Conservation (phyloP, 2,113 vertebrate genomes). For the Stomatorhinus ivindoensis region DNA sequence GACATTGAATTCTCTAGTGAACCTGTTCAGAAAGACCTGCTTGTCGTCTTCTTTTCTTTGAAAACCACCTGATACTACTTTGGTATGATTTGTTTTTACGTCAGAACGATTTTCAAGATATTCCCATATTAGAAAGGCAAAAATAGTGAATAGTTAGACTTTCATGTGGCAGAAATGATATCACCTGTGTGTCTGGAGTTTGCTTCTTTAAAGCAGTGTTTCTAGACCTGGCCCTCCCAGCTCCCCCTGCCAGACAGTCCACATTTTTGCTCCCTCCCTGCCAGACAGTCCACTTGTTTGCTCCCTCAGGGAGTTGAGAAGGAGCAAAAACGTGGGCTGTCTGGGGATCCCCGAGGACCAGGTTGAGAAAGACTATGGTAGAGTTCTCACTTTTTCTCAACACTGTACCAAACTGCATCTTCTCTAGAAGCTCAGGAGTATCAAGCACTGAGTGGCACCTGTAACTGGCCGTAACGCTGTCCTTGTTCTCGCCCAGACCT, state of each 20-base stretch:
- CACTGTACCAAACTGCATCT: background rate
- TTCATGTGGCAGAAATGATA: background rate
- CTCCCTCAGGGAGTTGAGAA: background rate
- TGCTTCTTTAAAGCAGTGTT: background rate
- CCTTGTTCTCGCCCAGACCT: constrained; percentile 61
- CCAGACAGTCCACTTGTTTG: background rate
- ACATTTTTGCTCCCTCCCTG: background rate
- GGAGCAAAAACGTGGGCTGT: background rate
- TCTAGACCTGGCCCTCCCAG: background rate
- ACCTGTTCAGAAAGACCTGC: background rate
- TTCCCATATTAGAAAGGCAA: background rate
- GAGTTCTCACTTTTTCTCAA: background rate
- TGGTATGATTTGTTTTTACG: background rate
- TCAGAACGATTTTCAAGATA: background rate
- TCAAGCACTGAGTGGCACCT: background rate
- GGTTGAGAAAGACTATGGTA: background rate
- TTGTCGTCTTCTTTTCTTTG: background rate
- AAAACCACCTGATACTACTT: background rate
- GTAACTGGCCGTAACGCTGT: background rate
- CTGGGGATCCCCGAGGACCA: background rate
- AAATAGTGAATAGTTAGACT: background rate
- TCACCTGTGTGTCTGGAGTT: background rate
- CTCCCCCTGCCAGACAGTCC: background rate
- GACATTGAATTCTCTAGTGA: background rate
- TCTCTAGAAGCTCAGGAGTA: background rate